Evolutionary conservation across 2,888 invertebrate species (phyloP).

Genomic region (Drosophila conformis): DNA sequence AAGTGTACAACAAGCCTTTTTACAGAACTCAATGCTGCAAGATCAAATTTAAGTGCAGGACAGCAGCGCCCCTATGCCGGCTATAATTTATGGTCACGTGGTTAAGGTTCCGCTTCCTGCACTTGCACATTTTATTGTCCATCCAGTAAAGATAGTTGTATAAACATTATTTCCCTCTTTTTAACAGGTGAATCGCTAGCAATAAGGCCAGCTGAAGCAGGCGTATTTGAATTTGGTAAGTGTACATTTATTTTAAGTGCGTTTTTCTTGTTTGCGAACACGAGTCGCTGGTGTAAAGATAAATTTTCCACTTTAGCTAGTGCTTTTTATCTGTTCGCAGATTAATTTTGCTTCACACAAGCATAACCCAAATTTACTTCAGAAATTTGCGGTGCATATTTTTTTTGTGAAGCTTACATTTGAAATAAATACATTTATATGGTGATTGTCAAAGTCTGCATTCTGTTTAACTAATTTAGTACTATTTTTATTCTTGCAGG

Average conservation of each 20-base stretch:
- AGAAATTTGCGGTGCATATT: slow-evolving; percentile 83
- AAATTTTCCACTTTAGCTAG: slow-evolving; percentile 75
- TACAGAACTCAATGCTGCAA: slow-evolving; percentile 80
- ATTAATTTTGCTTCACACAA: slow-evolving; percentile 78
- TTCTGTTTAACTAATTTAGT: not conserved
- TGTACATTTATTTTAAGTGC: not conserved
- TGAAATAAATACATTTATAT: not conserved
- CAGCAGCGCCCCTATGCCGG: slow-evolving; percentile 24
- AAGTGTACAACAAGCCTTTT: slow-evolving; percentile 39
- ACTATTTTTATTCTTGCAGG: slow-evolving; percentile 31
- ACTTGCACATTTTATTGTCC: slow-evolving; percentile 8
- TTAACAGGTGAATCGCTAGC: slow-evolving; percentile 50
- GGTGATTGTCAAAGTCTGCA: not conserved
- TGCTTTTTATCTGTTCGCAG: slow-evolving; percentile 83
- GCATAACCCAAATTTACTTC: slow-evolving; percentile 82
- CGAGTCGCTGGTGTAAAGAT: slow-evolving; percentile 83
- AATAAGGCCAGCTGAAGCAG: not conserved
- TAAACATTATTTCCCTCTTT: not conserved
- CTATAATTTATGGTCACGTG: slow-evolving; percentile 51
- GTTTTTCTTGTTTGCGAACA: slow-evolving; percentile 56
- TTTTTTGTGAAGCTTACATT: slow-evolving; percentile 68
- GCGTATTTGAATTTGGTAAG: slow-evolving; percentile 48
- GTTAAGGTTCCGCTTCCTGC: slow-evolving; percentile 8
- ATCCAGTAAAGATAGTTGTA: not conserved
- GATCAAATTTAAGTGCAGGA: slow-evolving; percentile 44